These are phyloP conservation scores for Notarius lentiginosus DNA, from an alignment of 2,113 vertebrate genomes.

Conservation along the genomic window DNA sequence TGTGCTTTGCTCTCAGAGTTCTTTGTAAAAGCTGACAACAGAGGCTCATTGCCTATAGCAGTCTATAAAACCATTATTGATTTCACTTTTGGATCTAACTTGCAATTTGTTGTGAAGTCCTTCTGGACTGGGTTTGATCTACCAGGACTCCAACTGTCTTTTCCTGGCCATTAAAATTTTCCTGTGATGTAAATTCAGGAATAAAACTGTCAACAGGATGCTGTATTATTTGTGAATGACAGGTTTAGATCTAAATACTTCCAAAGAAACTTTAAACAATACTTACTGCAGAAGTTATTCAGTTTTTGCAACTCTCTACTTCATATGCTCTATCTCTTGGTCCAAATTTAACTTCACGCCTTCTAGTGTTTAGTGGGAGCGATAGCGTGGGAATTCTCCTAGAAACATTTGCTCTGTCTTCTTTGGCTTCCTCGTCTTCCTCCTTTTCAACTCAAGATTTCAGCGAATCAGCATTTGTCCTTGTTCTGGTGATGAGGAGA, in stretches of 20 bases:
- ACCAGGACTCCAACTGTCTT: background rate
- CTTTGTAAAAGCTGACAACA: slow-evolving; percentile 4
- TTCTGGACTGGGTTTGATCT: background rate
- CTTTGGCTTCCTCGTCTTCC: background rate
- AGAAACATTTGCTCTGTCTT: slow-evolving; percentile 6
- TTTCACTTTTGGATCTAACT: background rate
- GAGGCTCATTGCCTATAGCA: background rate
- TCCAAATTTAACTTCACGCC: slow-evolving; percentile 17
- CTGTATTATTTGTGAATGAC: background rate
- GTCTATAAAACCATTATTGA: slow-evolving; percentile 15
- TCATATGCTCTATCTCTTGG: background rate
- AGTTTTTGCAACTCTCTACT: background rate
- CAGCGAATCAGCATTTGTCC: slow-evolving; percentile 5
- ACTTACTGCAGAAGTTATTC: background rate
- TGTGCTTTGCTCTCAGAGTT: slow-evolving; percentile 2
- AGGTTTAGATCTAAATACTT: background rate
- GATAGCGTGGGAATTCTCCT: slow-evolving; percentile 7
- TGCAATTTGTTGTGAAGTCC: background rate
- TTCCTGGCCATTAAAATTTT: background rate
- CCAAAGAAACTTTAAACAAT: background rate
- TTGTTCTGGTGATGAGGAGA: background rate
- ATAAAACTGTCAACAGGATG: background rate
- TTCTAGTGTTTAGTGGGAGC: background rate
- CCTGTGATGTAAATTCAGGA: background rate
- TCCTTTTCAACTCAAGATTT: background rate